These are phyloP conservation scores for Leptopilina myrica DNA, from an alignment of 2,888 invertebrate genomes.

Conservation along the genomic window DNA sequence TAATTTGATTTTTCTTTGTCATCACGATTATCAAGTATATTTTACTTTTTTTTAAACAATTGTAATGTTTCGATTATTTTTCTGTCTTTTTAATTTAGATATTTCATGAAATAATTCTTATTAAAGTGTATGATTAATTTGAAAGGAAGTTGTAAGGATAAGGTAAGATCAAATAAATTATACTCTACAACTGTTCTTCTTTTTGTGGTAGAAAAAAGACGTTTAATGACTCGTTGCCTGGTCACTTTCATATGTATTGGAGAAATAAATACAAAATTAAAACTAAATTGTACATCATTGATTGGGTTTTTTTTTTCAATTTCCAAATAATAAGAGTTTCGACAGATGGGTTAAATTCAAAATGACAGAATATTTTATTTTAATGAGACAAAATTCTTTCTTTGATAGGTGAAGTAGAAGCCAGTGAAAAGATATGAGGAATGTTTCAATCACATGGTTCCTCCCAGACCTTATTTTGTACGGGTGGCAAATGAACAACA, in stretches of 20 bases:
- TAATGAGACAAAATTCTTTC: not conserved
- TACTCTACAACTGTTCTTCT: too few relatives aligned
- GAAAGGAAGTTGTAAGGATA: not conserved
- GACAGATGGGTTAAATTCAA: not conserved
- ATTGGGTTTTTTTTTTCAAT: not conserved
- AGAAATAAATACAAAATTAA: conserved; percentile 32
- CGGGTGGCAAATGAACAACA: conserved; percentile 49
- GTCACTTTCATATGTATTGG: not conserved
- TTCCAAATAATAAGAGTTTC: not conserved
- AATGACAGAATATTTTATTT: not conserved
- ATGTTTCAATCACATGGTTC: conserved; percentile 27
- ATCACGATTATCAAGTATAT: too few relatives aligned
- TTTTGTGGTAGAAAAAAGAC: not conserved
- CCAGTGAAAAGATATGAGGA: conserved; percentile 12
- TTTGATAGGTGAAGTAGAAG: not conserved
- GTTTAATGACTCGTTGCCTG: not conserved
- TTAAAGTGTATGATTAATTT: too few relatives aligned
- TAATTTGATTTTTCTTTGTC: too few relatives aligned
- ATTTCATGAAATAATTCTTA: too few relatives aligned
- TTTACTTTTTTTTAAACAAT: too few relatives aligned
- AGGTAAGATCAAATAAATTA: not conserved
- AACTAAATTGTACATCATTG: conserved; percentile 24
- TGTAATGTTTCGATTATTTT: too few relatives aligned
- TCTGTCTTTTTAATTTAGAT: too few relatives aligned
- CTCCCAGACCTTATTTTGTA: conserved; percentile 43